These are phyloP conservation scores for Psilopsiagon aymara DNA, from an alignment of 2,113 vertebrate species.

Conservation along the genomic window DNA sequence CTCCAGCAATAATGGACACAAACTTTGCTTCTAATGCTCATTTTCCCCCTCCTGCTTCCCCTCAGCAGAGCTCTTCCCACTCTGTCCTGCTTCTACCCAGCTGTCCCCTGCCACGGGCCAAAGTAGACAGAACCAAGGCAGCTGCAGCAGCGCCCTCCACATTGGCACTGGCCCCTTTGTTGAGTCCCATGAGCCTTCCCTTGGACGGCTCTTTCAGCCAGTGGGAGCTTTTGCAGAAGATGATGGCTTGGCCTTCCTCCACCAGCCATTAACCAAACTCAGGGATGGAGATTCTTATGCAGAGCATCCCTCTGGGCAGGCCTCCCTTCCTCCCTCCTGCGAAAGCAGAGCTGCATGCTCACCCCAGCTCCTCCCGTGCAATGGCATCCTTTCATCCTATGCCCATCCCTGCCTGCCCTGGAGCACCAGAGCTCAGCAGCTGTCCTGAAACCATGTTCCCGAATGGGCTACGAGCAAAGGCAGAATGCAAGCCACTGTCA, in stretches of 20 bases:
- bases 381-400: not conserved
- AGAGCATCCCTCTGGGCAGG: not conserved
- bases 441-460: not conserved
- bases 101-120: not conserved
- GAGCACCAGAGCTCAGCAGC: not conserved
- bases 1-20: not conserved
- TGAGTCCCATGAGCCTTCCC: not conserved
- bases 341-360: not conserved
- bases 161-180: not conserved
- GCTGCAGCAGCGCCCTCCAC: no score
- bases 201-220: not conserved
- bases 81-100: not conserved
- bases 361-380: not conserved
- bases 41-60: not conserved
- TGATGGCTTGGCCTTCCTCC: not conserved
- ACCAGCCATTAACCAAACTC: not conserved
- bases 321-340: not conserved
- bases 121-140: accelerated
- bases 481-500: accelerated
- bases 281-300: not conserved
- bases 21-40: not conserved
- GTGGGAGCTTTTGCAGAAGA: not conserved
- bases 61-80: not conserved
- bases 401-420: not conserved
- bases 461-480: not conserved